Conservation (phyloP, 35 echinoderm and acorn worm species). For the Heliocidaris tuberculata region DNA sequence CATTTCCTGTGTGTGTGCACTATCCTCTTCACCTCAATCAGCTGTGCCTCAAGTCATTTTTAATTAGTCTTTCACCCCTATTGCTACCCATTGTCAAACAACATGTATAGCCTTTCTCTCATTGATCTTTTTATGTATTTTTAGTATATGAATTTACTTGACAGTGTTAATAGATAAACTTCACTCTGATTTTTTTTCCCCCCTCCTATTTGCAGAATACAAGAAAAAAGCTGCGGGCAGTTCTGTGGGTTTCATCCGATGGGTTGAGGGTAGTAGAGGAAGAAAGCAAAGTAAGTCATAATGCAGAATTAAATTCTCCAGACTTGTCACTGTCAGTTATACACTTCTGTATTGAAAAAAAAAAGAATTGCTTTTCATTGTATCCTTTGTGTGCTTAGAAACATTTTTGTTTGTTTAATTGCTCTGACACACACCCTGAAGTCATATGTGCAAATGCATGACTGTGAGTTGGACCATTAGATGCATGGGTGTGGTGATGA, state of each 20-base stretch:
- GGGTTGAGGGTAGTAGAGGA: constrained; percentile 89
- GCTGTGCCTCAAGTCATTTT: not conserved
- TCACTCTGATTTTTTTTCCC: not conserved
- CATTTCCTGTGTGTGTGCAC: not conserved
- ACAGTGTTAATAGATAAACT: not conserved
- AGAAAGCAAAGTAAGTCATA: constrained; percentile 76
- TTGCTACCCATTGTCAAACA: not conserved
- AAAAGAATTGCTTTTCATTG: too few relatives aligned
- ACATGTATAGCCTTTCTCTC: not conserved
- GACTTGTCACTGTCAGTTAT: not conserved
- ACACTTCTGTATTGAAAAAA: too few relatives aligned
- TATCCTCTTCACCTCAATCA: not conserved
- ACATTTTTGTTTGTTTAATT: not conserved
- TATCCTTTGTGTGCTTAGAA: too few relatives aligned
- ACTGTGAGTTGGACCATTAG: not conserved
- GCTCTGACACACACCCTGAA: not conserved
- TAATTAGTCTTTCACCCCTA: not conserved
- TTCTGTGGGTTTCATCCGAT: constrained; percentile 83
- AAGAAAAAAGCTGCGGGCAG: constrained; percentile 83
- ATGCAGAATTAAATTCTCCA: not conserved
- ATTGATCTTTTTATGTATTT: not conserved
- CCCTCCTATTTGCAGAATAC: constrained; percentile 55
- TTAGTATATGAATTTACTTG: not conserved
- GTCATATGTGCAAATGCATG: not conserved
- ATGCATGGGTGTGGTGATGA: not conserved